phyloP scores from a whole-genome alignment of 1,140 invertebrate genomes.

The Mycetomoellerius zeteki region DNA sequence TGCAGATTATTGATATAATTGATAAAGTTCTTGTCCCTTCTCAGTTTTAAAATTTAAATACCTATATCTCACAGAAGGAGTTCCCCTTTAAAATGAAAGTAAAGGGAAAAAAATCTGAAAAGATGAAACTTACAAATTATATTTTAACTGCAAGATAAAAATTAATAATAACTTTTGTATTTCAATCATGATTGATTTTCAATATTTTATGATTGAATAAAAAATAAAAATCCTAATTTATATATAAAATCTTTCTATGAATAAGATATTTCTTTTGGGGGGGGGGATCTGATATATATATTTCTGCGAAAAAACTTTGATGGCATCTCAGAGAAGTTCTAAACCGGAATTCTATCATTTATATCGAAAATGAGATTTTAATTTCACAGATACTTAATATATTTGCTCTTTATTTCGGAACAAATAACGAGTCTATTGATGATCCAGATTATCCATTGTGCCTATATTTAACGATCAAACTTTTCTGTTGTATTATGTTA shows the following conservation, averaged over 20 bases:
- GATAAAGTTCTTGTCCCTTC: background rate
- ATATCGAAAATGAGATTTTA: background rate
- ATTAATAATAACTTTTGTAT: background rate
- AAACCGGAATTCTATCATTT: background rate
- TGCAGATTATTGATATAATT: background rate
- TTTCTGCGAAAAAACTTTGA: background rate
- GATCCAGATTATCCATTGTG: background rate
- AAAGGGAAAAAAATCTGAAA: background rate
- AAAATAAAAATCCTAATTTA: background rate
- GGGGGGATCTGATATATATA: background rate
- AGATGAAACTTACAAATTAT: background rate
- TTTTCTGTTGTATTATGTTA: background rate
- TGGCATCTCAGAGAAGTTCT: background rate
- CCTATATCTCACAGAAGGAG: background rate
- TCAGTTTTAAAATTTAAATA: background rate
- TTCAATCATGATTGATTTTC: background rate
- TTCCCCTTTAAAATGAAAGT: background rate
- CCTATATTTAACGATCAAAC: background rate
- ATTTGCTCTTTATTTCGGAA: background rate
- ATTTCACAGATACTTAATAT: background rate
- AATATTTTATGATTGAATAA: background rate
- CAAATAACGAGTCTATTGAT: background rate
- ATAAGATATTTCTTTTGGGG: background rate
- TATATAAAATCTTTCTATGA: background rate
- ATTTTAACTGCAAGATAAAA: background rate